These are phyloP conservation scores for Hemitrygon akajei DNA, from an alignment of 2,797 vertebrate genomes.

Conservation along the genomic window DNA sequence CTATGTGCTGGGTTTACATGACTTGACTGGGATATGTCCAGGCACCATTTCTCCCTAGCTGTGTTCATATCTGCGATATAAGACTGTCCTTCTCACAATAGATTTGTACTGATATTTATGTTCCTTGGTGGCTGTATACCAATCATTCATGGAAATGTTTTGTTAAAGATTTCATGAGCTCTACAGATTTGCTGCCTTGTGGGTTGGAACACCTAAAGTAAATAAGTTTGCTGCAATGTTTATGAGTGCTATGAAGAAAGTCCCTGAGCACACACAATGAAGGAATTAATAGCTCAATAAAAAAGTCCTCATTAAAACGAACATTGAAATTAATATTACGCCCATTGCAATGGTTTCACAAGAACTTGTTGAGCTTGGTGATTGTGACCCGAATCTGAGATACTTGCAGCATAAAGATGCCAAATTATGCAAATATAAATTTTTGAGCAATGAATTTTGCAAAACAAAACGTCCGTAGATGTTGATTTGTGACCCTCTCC, in stretches of 20 bases:
- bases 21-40: background rate
- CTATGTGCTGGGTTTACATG: background rate
- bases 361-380: background rate
- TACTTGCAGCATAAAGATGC: background rate
- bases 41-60: background rate
- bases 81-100: background rate
- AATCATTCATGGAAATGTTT: background rate
- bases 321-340: background rate
- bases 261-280: background rate
- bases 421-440: background rate
- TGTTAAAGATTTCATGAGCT: background rate
- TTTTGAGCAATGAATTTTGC: background rate
- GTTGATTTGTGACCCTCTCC: background rate
- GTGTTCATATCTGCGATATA: background rate
- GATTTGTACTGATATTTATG: background rate
- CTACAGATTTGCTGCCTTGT: background rate
- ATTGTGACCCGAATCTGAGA: background rate
- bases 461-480: background rate
- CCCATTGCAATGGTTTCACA: background rate
- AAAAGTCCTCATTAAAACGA: background rate
- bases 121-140: background rate
- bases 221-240: background rate
- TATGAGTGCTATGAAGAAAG: background rate
- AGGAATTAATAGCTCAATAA: background rate
- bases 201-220: background rate